Evolutionary conservation across 2,888 invertebrate genomes (phyloP), one percentile per base, ranked within the genome.

Genomic region (Eilema griseolum): DNA sequence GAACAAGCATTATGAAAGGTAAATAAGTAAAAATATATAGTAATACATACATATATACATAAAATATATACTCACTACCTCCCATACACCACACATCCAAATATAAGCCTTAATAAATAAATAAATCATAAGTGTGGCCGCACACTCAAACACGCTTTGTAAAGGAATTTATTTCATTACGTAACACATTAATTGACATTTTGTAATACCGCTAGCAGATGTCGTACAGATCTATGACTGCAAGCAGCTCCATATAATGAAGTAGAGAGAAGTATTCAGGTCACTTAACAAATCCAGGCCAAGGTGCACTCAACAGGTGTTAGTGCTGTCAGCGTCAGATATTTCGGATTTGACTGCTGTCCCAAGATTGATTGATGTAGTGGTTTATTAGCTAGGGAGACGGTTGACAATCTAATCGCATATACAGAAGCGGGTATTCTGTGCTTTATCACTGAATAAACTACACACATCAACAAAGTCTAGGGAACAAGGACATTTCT

Each of bases 291-390:
- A 26, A 72, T 66, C 41, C 52, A 62, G 69, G 62, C 66, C 72
- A 72, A 72, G 69, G 66, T 52, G 7, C 37, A 26, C 31, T 26
- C 68, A 68, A 66, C 72, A 69, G 66, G 59, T 62, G n/a, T 11
- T 33, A 24, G 28, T n/a, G n/a, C n/a, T 41, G 41, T 62, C 62
- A 24, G 23, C 46, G 24, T 52, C 61, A 52, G 31, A 33, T 56
- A 31, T 61, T 31, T 59, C 52, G 57, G 57, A 33, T 26, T 37
- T 37, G 20, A 57, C n/a, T 31, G 64, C 31, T 56, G 52, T 65
- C n/a, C 16, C 14, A 8, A 23, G 46, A 14, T 52, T 52, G 28
- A 5, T 64, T 7, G 16, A 37, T 37, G 37, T 1, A 24, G 28
- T 26, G 16, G 14, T 16, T 26, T 59, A 4, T 4, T 5, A 52